Conservation (phyloP, 2,113 vertebrate genomes). For the Sciurus niger region DNA sequence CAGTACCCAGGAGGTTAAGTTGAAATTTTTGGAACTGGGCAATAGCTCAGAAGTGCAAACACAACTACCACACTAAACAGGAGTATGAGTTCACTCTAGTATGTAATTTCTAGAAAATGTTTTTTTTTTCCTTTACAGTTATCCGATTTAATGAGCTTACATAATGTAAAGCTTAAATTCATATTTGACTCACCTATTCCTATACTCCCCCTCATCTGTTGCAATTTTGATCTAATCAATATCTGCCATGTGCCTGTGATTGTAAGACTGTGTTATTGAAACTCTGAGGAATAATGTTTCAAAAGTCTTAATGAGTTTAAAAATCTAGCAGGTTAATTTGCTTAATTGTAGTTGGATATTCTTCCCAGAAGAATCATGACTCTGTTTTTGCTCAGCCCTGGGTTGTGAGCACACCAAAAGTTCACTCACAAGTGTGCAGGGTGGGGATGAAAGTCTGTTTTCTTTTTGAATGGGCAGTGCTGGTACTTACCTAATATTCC, state of each 20-base stretch:
- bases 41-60: background rate
- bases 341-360: background rate
- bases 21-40: background rate
- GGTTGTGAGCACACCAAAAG: background rate
- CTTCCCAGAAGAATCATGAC: background rate
- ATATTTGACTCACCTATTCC: background rate
- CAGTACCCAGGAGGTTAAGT: background rate
- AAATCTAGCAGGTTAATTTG: background rate
- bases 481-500: background rate
- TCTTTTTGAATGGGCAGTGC: background rate
- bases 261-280: background rate
- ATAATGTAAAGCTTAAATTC: background rate
- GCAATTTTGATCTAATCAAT: slow-evolving; percentile 27
- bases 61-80: background rate
- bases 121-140: background rate
- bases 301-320: background rate
- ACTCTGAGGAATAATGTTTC: background rate
- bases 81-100: background rate
- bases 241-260: background rate
- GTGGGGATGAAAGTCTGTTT: background rate
- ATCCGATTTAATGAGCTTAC: background rate
- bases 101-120: background rate
- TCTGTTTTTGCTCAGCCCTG: background rate
- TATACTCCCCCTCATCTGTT: background rate
- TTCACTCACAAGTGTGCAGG: no score